These are phyloP conservation scores for Rapana venosa DNA, from an alignment of 2,888 invertebrate genomes.

Conservation along the genomic window DNA sequence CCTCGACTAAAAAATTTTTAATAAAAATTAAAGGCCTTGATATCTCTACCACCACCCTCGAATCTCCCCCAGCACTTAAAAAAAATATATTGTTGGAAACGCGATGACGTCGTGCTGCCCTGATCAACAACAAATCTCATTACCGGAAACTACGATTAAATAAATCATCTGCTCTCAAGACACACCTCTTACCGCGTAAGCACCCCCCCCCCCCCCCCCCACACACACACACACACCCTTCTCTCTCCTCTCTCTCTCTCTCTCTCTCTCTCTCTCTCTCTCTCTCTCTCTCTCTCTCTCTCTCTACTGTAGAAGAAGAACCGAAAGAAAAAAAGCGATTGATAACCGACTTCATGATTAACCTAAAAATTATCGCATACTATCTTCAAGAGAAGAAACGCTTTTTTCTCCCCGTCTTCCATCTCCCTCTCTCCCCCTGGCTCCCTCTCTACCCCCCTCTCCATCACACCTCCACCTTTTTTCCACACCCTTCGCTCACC, in stretches of 20 bases:
- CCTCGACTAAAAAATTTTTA: too few relatives aligned
- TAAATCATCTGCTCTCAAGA: neutral
- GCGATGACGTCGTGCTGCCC: too few relatives aligned
- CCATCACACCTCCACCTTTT: neutral
- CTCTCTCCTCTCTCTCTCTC: neutral
- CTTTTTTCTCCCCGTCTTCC: neutral
- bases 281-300: too few relatives aligned
- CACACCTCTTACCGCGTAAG: neutral
- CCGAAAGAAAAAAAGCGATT: neutral
- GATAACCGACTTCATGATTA: conserved; percentile 10
- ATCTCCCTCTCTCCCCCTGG: neutral
- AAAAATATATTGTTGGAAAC: too few relatives aligned
- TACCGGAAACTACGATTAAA: neutral
- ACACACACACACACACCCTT: too few relatives aligned
- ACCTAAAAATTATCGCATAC: neutral
- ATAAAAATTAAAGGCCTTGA: too few relatives aligned
- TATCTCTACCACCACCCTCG: too few relatives aligned
- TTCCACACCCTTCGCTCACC: neutral
- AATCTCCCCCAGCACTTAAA: too few relatives aligned
- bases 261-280: neutral
- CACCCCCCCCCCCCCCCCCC: neutral
- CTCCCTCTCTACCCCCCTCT: neutral
- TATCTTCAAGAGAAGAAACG: too few relatives aligned
- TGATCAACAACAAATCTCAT: too few relatives aligned
- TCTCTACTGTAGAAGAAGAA: too few relatives aligned